Conservation (phyloP, 2,888 invertebrate genomes). For the Deilephila elpenor region DNA sequence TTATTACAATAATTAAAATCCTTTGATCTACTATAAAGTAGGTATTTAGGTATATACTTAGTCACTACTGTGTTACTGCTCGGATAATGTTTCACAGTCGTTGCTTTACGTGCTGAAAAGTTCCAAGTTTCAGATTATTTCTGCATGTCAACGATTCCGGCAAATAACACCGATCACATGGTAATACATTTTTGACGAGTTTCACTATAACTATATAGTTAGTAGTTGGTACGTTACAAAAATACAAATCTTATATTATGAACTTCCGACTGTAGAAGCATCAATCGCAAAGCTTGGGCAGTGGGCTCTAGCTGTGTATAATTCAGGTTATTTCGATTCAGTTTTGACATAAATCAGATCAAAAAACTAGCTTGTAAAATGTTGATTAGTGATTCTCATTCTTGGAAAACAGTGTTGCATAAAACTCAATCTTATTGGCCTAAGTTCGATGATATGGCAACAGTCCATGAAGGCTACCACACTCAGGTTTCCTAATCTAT, state of each 20-base stretch:
- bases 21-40: constrained; percentile 9
- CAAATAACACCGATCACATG: constrained; percentile 20
- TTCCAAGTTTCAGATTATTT: neutral
- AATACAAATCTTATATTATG: constrained; percentile 16
- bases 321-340: neutral
- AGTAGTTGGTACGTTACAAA: constrained; percentile 4
- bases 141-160: neutral
- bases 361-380: neutral
- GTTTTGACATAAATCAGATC: too few relatives aligned
- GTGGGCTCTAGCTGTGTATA: constrained; percentile 1
- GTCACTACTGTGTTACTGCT: neutral
- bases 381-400: neutral
- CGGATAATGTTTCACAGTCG: neutral
- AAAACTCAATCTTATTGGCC: constrained; percentile 1
- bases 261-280: neutral
- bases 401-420: neutral
- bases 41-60: constrained; percentile 13
- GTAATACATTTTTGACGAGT: constrained; percentile 18
- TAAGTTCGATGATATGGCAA: constrained; percentile 27
- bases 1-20: constrained; percentile 12
- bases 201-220: neutral
- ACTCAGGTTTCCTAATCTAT: neutral
- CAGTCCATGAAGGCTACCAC: constrained; percentile 5
- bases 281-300: constrained; percentile 11
- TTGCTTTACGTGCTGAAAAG: neutral